Conservation (phyloP, 2,113 vertebrate genomes). For the Eonycteris spelaea region DNA sequence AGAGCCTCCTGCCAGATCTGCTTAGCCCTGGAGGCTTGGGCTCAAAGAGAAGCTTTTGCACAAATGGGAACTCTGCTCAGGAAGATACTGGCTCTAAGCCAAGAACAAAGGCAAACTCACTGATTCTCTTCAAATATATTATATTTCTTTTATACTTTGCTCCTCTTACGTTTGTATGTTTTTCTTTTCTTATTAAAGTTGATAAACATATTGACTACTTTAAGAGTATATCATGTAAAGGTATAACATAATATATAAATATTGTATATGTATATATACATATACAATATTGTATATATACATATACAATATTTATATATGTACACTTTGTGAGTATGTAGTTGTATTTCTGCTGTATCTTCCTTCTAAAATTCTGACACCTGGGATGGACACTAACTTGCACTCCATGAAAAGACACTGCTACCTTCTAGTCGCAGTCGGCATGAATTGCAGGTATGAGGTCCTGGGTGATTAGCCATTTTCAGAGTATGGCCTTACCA, state of each 20-base stretch:
- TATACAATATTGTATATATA: background rate
- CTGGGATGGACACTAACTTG: background rate
- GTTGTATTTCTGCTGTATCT: background rate
- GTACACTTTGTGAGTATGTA: background rate
- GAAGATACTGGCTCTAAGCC: background rate
- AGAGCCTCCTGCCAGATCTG: background rate
- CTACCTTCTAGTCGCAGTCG: background rate
- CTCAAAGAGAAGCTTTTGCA: background rate
- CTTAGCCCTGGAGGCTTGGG: background rate
- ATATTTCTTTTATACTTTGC: background rate
- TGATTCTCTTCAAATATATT: background rate
- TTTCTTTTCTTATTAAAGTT: slow-evolving; percentile 40
- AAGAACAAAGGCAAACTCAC: slow-evolving; percentile 11
- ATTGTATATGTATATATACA: background rate
- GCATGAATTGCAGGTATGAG: slow-evolving; percentile 36
- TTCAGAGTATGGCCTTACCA: background rate
- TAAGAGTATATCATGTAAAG: background rate
- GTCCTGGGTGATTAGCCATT: background rate
- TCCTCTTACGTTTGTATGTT: background rate
- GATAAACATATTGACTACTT: background rate
- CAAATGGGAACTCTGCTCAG: background rate
- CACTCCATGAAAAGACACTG: background rate
- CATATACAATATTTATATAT: background rate
- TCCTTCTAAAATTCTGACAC: background rate
- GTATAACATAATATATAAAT: background rate